These are phyloP conservation scores for Polydrusus tereticollis DNA, from an alignment of 2,888 invertebrate genomes.

Conservation along the genomic window DNA sequence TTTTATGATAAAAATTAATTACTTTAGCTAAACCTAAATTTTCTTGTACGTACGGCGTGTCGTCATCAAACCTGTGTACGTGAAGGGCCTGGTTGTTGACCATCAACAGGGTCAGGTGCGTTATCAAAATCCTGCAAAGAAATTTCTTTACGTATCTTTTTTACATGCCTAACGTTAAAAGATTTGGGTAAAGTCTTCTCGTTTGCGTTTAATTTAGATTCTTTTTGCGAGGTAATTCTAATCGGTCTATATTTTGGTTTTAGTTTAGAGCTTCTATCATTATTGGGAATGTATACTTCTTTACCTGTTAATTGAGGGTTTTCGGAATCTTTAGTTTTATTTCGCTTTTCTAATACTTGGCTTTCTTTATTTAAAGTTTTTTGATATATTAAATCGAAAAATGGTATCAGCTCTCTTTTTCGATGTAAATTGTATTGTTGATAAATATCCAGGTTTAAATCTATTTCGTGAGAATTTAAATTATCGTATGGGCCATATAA, in stretches of 20 bases:
- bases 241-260: background rate
- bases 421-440: background rate
- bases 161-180: background rate
- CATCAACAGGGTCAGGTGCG: conserved; percentile 3
- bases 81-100: conserved; percentile 21
- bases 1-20: conserved; percentile 11
- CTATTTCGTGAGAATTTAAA: conserved; percentile 11
- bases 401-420: background rate
- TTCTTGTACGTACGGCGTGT: conserved; percentile 11
- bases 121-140: conserved; percentile 18
- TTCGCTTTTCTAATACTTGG: background rate
- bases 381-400: background rate
- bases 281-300: background rate
- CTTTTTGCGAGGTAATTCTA: background rate
- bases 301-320: background rate
- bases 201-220: background rate
- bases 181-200: background rate
- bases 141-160: conserved; percentile 11
- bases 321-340: background rate
- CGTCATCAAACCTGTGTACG: background rate
- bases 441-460: background rate
- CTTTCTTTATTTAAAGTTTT: background rate
- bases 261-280: background rate
- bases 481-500: conserved; percentile 18
- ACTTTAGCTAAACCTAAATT: conserved; percentile 10